Percentiles rank a stretch among this genome's conserved stretches.
These are phyloP conservation scores for Drosophila varians DNA, from an alignment of 1,140 invertebrate species.

Conservation along the genomic window DNA sequence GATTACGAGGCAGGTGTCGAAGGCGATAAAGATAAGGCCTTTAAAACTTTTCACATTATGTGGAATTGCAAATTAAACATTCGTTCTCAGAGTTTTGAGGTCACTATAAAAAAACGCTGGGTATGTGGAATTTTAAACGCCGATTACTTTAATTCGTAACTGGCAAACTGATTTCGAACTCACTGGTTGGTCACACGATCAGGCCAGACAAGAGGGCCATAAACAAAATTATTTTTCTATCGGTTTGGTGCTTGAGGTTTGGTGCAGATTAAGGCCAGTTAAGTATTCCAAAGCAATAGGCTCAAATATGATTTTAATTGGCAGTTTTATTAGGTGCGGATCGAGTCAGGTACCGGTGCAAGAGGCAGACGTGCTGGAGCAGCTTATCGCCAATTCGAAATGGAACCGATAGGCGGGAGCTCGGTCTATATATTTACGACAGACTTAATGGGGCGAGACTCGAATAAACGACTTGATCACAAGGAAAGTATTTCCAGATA, in stretches of 20 bases:
- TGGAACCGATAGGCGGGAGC: conserved; percentile 28
- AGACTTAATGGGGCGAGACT: conserved; percentile 26
- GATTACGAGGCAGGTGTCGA: conserved; percentile 21
- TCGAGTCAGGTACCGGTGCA: background rate
- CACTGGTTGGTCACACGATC: background rate
- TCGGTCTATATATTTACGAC: conserved; percentile 25
- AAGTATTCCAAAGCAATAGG: conserved; percentile 23
- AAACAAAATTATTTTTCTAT: conserved; percentile 27
- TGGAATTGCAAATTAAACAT: background rate
- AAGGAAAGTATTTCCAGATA: conserved; percentile 39
- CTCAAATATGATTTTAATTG: conserved; percentile 73
- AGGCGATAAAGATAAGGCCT: conserved; percentile 27
- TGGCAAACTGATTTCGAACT: background rate
- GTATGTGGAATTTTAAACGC: too few relatives aligned
- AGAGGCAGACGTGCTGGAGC: conserved; percentile 24
- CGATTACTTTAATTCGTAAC: background rate
- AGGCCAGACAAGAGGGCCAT: conserved; percentile 13
- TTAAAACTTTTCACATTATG: background rate
- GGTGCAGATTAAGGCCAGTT: conserved; percentile 20
- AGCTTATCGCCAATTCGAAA: conserved; percentile 39
- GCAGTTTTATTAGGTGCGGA: conserved; percentile 42
- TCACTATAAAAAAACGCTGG: too few relatives aligned
- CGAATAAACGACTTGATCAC: conserved; percentile 12
- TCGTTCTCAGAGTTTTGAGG: background rate
- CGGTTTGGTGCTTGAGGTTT: conserved; percentile 8